phyloP scores from a whole-genome alignment of 2,888 invertebrate species.

The Hydroisotoma schaefferi region DNA sequence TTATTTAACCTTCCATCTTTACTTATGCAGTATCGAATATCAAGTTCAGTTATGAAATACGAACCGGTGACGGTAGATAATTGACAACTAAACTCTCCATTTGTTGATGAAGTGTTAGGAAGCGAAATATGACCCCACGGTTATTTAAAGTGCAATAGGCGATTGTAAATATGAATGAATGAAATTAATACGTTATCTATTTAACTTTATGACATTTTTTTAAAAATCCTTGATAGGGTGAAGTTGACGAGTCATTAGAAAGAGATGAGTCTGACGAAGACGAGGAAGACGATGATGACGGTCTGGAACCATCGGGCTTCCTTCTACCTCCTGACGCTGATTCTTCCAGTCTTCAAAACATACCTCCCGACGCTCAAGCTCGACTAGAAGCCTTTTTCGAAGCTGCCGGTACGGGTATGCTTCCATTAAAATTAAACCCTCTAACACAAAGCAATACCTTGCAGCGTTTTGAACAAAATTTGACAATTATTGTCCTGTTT shows the following conservation, averaged over 20 bases:
- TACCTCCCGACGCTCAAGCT: slow-evolving; percentile 77
- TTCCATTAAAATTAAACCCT: neutral
- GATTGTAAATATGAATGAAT: no score
- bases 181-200: no score
- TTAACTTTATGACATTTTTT: no score
- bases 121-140: no score
- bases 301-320: slow-evolving; percentile 46
- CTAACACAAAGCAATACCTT: neutral
- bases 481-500: neutral
- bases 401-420: slow-evolving; percentile 68
- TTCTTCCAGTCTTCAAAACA: slow-evolving; percentile 50
- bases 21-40: no score
- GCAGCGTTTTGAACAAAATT: neutral
- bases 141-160: no score
- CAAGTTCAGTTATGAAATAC: no score
- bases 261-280: slow-evolving; percentile 47
- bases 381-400: slow-evolving; percentile 88
- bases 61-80: no score
- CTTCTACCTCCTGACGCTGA: slow-evolving; percentile 46
- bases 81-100: no score
- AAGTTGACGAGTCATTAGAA: slow-evolving; percentile 46
- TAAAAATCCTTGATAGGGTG: slow-evolving; percentile 19
- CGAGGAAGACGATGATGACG: slow-evolving; percentile 47
- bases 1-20: no score
- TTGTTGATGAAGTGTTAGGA: no score